Base-by-base conservation (phyloP, 2,797 vertebrate species). In the Betta splendens region DNA sequence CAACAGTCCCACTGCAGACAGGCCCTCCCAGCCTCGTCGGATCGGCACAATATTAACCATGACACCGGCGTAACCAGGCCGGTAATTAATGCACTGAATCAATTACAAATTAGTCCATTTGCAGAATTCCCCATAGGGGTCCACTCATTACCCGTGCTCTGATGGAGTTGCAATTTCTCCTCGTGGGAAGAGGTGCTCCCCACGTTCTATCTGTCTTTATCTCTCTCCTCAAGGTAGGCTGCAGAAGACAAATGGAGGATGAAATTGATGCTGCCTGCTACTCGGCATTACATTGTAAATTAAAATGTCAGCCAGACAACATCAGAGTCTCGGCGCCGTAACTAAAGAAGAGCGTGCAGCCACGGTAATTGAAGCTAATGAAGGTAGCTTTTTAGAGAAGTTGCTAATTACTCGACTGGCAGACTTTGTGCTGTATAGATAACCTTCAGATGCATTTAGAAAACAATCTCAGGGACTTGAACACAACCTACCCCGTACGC, bases 81-180 rank as follows among this genome's bases (percentile, higher is more conserved):
- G 53, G 86, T 93, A 93, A 93, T 93, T 92, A 93, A 92, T 90
- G 82, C 85, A 77, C 77, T 83, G 87, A 92, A 92, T 92, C 92
- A 92, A 92, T 92, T 92, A 91, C 88, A 91, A 93, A 92, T 92
- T 85, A 91, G 87, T 90, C 85, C 80, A 89, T 92, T 92, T 90
- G 80, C 81, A 89, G 85, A 86, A 91, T 92, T 91, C 89, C 89
- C 91, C 71, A 69, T 75, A 77, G 89, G 89, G 85, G 83, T 85
- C 77, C 77, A 84, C 83, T 92, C 89, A 90, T 93, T 92, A 90
- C 82, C 69, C 75, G 78, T 56, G 72, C 65, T 81, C 81, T 87
- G 87, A 91, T 89, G 85, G 85, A 91, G 89, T 83, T 62, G 31
- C 50, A 35, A 71, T 76, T 72, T 69, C 56, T 64, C 63, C 85